Evolutionary conservation across 2,113 vertebrate species (phyloP), one percentile per base, ranked within the genome.

Genomic region (Oreochromis niloticus): DNA sequence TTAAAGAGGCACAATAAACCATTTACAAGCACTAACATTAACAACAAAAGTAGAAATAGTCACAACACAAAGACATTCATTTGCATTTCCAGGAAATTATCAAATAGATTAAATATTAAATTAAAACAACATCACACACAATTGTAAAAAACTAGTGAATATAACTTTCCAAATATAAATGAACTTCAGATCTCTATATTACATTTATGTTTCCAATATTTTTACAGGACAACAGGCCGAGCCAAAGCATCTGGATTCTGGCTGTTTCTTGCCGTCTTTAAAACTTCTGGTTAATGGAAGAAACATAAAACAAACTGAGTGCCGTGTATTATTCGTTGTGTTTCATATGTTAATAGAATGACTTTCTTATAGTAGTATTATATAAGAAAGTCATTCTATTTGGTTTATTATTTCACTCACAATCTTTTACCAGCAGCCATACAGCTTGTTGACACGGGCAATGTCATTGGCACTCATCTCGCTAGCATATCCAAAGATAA

Each of bases 391-490:
- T 16, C 0, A 46, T 46, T 46, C 6, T 46, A 46, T 48, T 48
- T 48, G 46, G 46, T 48, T 48, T 48, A 7, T 16, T 16, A 48
- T 16, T 48, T 48, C 16, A 48, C 6, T 16, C 46, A 48, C 14
- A 12, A 11, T 22, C n/a, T 24, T n/a, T 55, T n/a, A 55, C n/a
- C 19, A 55, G 85, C 95, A 96, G 5, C 8, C 0, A 56, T 96
- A 96, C 7, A 96, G 91, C 6, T 1, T 32, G 55, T 96, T 96
- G 86, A 95, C 17, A 1, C 89, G 88, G 2, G 9, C 9, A 2
- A 93, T 91, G 82, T 96, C 94, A 2, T 84, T 85, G 2, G 1
- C 0, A 6, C 91, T 95, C 93, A 95, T 93, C 14, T 43, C 0
- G 0, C 0, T 7, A 10, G 89, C 91, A 0, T 1, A 1, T 7